Conservation (phyloP, 2,888 invertebrate genomes). For the Ectemnius cavifrons region DNA sequence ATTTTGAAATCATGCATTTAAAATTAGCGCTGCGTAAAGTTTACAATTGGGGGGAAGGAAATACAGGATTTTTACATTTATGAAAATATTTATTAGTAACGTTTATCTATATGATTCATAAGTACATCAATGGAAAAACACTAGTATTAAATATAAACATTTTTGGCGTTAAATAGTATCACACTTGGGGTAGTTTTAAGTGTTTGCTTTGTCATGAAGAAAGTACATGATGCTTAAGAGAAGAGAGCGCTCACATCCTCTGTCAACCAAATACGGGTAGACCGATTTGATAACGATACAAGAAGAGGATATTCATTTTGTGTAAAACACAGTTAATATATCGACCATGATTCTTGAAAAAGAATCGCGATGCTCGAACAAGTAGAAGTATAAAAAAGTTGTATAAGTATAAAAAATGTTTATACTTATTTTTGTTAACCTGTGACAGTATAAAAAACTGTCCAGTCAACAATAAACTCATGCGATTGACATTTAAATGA, state of each 20-base stretch:
- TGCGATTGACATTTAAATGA: not conserved
- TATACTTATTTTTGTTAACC: too few relatives aligned
- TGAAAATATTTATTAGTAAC: too few relatives aligned
- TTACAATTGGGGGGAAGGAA: too few relatives aligned
- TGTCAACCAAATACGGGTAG: slow-evolving; percentile 35
- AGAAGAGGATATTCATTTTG: slow-evolving; percentile 12
- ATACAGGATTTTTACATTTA: too few relatives aligned
- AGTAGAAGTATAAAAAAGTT: slow-evolving; percentile 14
- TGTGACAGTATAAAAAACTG: not conserved
- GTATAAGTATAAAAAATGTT: not conserved
- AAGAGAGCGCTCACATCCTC: not conserved
- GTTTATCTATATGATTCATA: too few relatives aligned
- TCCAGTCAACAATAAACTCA: not conserved
- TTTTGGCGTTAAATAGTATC: too few relatives aligned
- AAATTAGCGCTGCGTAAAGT: too few relatives aligned
- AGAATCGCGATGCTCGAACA: slow-evolving; percentile 22
- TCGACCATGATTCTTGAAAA: slow-evolving; percentile 34
- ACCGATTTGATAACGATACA: slow-evolving; percentile 33
- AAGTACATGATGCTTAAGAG: slow-evolving; percentile 1
- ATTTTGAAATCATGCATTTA: too few relatives aligned
- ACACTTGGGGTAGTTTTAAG: too few relatives aligned
- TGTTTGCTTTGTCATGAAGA: too few relatives aligned
- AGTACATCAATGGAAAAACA: too few relatives aligned
- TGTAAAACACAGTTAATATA: slow-evolving; percentile 20
- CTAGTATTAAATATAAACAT: too few relatives aligned